Conservation (phyloP, 2,888 invertebrate species). For the Capitulum mitella region DNA sequence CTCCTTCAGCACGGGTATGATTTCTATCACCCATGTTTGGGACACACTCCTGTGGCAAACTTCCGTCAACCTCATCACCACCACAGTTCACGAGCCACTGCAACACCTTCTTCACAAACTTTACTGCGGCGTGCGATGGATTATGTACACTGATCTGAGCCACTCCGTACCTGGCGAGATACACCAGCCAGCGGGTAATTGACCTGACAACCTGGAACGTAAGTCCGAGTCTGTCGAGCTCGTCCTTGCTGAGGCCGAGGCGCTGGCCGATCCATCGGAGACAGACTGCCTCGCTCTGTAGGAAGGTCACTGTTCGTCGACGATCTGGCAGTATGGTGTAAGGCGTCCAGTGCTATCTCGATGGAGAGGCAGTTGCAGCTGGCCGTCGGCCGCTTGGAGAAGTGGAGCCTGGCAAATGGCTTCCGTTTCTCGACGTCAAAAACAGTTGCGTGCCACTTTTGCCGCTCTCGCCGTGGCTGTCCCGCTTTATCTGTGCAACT, state of each 20-base stretch:
- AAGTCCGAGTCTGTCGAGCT: neutral
- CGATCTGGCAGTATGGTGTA: neutral
- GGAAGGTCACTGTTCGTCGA: no score
- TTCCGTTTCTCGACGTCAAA: no score
- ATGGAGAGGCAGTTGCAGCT: no score
- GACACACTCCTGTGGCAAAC: neutral
- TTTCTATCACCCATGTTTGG: neutral
- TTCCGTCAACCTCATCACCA: neutral
- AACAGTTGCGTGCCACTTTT: no score
- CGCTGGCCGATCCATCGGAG: neutral
- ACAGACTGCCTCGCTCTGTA: no score
- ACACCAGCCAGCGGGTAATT: neutral
- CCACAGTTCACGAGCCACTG: neutral
- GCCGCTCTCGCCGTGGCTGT: no score
- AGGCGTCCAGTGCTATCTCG: no score
- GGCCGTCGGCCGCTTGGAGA: no score
- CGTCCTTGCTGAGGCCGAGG: neutral
- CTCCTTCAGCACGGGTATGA: no score
- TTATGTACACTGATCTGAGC: neutral
- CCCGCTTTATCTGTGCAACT: no score
- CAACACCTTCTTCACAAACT: neutral
- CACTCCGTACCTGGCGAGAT: neutral
- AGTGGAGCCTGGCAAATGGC: no score
- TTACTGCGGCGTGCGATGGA: neutral
- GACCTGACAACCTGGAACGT: neutral